phyloP scores from a whole-genome alignment of 2,888 invertebrate species.

The Elmis aenea region DNA sequence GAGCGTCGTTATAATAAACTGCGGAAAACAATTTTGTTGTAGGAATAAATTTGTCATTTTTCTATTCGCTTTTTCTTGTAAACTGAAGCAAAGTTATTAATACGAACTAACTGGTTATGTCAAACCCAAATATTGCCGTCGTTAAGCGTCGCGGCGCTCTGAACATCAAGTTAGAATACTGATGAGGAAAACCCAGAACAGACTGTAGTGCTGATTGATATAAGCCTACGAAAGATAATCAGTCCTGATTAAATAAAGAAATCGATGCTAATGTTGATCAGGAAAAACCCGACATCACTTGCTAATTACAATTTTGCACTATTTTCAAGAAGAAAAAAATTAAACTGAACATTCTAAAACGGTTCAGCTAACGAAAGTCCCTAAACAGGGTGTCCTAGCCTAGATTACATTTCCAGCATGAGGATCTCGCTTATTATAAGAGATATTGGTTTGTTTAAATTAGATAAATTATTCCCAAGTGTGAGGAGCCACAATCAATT shows the following conservation, averaged over 20 bases:
- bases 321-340: too few species aligned
- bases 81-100: conserved; percentile 49
- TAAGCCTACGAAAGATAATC: conserved; percentile 43
- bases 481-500: too few species aligned
- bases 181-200: conserved; percentile 43
- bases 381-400: too few species aligned
- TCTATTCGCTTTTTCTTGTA: conserved; percentile 44
- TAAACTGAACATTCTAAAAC: too few species aligned
- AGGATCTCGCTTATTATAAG: too few species aligned
- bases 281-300: conserved; percentile 3
- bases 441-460: too few species aligned
- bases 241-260: conserved; percentile 41
- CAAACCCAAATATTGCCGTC: conserved; percentile 49
- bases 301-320: conserved; percentile 40
- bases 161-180: conserved; percentile 44
- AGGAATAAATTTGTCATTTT: conserved; percentile 48
- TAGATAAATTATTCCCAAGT: too few species aligned
- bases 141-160: conserved; percentile 41
- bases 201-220: conserved; percentile 43
- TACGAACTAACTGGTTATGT: conserved; percentile 51
- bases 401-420: too few species aligned
- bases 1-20: conserved; percentile 34
- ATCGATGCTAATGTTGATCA: conserved; percentile 31
- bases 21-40: conserved; percentile 41
- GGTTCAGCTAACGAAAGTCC: too few species aligned